Evolutionary conservation across 2,888 invertebrate genomes (phyloP), one percentile per base, ranked within the genome.

Genomic region (Criorhina ranunculi): DNA sequence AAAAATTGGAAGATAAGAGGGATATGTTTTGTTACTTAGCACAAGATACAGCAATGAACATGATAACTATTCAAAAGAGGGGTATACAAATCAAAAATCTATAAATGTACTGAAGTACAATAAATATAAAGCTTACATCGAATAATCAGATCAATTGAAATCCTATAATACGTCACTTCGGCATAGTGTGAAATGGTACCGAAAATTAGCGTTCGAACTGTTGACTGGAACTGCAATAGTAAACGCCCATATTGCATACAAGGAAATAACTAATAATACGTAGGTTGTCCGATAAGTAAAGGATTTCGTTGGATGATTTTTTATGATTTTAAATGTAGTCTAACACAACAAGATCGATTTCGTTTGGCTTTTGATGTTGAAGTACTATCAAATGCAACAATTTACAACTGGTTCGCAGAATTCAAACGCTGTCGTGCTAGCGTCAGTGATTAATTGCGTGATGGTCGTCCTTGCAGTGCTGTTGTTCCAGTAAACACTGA

Each of bases 181-280:
- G 1, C 49, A n/a, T n/a, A n/a, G n/a, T n/a, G n/a, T n/a, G n/a
- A n/a, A 49, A 24, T 49, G 19, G 46, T 49, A 49, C n/a, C 46
- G 46, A 49, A 49, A 49, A 19, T 49, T 49, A 49, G 46, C 46
- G n/a, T 24, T 24, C 24, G 46, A 49, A 24, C 46, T 49, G n/a
- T 49, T 49, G 46, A 49, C 46, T 8, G 31, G 31, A 12, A 51
- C 31, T 31, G 7, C 31, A 40, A 12, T 40, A n/a, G 40, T 40
- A 40, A 40, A 40, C 40, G 40, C 40, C 12, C 51, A 51, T 51
- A 51, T 31, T n/a, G 31, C 35, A 35, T 33, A 12, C n/a, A 15
- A 35, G 17, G 35, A 55, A 17, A 35, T 55, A 17, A 44, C 5
- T 1, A 17, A 15, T 1, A 44, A 44, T 44, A n/a, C n/a, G n/a